Percentiles rank a stretch among this genome's conserved stretches.
These are phyloP conservation scores for Phycodurus eques DNA, from an alignment of 2,113 vertebrate genomes.

Conservation along the genomic window DNA sequence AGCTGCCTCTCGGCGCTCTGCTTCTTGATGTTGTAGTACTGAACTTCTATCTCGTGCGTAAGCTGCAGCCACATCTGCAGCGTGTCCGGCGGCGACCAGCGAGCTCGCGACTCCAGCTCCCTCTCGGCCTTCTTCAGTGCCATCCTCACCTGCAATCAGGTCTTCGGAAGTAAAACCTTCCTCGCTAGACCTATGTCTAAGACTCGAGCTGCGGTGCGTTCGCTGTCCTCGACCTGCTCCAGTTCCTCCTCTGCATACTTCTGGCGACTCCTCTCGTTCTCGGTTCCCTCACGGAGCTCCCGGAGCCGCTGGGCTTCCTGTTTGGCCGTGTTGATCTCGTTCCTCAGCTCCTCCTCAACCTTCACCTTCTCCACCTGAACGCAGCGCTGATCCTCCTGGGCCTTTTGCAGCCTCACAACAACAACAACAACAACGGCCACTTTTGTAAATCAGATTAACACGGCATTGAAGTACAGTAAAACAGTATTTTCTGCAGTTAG, in stretches of 20 bases:
- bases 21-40: constrained; percentile 94
- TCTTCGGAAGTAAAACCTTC: neutral
- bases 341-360: constrained; percentile 87
- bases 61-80: constrained; percentile 96
- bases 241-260: constrained; percentile 92
- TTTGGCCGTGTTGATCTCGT: constrained; percentile 86
- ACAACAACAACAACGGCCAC: neutral
- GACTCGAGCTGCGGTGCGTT: neutral
- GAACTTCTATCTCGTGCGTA: constrained; percentile 91
- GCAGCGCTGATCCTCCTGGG: constrained; percentile 87
- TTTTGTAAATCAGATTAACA: too few relatives aligned
- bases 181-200: neutral
- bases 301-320: constrained; percentile 85
- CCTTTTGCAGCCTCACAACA: constrained; percentile 83
- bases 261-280: constrained; percentile 87
- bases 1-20: constrained; percentile 91
- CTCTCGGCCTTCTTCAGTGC: constrained; percentile 87
- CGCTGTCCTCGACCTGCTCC: constrained; percentile 79
- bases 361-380: constrained; percentile 92
- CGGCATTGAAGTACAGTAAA: too few relatives aligned
- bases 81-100: constrained; percentile 78
- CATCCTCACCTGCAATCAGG: constrained; percentile 79
- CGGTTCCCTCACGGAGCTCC: constrained; percentile 83
- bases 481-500: too few relatives aligned
- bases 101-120: constrained; percentile 84